A percentile compares a stretch with the other conserved stretches of the same genome.
These are phyloP conservation scores for Scleropages formosus DNA, from an alignment of 2,797 vertebrate genomes.

Conservation along the genomic window DNA sequence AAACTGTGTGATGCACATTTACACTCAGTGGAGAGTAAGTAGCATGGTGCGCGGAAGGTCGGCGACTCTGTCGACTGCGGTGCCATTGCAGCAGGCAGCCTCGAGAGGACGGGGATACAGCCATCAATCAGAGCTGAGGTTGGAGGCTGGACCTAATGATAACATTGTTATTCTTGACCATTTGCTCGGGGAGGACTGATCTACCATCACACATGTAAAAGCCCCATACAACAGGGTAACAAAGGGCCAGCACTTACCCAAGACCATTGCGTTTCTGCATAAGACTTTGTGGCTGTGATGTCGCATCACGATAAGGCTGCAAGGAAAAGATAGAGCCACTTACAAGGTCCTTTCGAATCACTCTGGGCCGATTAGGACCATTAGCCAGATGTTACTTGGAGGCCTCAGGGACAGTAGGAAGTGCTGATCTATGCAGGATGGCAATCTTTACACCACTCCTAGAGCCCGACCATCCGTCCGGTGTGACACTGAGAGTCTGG, in stretches of 20 bases:
- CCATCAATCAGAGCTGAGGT: not conserved
- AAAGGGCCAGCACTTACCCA: not conserved
- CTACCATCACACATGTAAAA: not conserved
- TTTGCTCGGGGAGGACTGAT: not conserved
- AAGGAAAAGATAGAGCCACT: too few relatives aligned
- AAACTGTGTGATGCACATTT: not conserved
- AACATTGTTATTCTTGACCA: not conserved
- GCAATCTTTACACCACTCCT: not conserved
- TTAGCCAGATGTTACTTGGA: not conserved
- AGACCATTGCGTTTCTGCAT: not conserved
- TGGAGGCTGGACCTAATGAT: not conserved
- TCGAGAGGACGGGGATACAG: not conserved
- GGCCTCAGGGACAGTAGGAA: not conserved
- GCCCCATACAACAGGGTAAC: too few relatives aligned
- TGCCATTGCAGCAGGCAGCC: constrained; percentile 14
- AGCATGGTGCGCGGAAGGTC: not conserved
- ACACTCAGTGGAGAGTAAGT: not conserved
- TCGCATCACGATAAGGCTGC: not conserved
- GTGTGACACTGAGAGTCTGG: not conserved
- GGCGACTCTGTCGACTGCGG: not conserved
- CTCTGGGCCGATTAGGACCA: not conserved
- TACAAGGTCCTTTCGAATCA: not conserved
- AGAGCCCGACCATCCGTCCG: not conserved
- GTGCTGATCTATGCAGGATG: not conserved
- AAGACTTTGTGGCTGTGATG: not conserved